A percentile compares a stretch with the other conserved stretches of the same genome.
Conservation (phyloP, 2,797 vertebrate species). For the Muscicapa striata region DNA sequence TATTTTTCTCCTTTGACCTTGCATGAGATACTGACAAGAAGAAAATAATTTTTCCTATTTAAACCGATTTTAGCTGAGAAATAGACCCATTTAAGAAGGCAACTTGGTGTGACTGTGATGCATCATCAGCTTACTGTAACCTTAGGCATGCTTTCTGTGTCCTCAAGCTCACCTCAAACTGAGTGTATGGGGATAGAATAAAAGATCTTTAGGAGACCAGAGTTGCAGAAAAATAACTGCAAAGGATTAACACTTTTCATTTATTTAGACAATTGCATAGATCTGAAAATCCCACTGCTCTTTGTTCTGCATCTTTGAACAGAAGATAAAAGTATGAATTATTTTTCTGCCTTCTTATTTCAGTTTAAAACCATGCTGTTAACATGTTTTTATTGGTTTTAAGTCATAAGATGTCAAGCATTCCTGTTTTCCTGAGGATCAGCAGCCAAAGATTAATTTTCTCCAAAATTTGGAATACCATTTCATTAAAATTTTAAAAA, state of each 20-base stretch:
- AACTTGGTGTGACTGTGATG: not conserved
- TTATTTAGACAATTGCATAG: not conserved
- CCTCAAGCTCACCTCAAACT: not conserved
- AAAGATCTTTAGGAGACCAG: not conserved
- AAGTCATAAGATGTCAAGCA: not conserved
- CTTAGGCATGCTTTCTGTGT: not conserved
- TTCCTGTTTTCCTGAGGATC: not conserved
- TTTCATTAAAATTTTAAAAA: not conserved
- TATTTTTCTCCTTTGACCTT: not conserved
- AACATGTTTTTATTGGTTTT: not conserved
- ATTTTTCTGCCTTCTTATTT: not conserved
- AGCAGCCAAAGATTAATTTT: not conserved
- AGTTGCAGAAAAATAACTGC: not conserved
- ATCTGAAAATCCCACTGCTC: not conserved
- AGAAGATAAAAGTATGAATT: not conserved
- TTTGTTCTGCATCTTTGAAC: not conserved
- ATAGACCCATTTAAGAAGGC: not conserved
- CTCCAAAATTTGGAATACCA: not conserved
- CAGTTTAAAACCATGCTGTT: not conserved
- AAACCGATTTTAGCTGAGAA: not conserved
- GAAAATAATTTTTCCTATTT: not conserved
- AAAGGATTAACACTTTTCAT: not conserved
- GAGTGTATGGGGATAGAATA: not conserved
- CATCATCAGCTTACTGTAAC: not conserved
- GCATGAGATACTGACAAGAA: not conserved